These are phyloP conservation scores for Dolichopus griseipennis DNA, from an alignment of 2,888 invertebrate species.

Conservation along the genomic window DNA sequence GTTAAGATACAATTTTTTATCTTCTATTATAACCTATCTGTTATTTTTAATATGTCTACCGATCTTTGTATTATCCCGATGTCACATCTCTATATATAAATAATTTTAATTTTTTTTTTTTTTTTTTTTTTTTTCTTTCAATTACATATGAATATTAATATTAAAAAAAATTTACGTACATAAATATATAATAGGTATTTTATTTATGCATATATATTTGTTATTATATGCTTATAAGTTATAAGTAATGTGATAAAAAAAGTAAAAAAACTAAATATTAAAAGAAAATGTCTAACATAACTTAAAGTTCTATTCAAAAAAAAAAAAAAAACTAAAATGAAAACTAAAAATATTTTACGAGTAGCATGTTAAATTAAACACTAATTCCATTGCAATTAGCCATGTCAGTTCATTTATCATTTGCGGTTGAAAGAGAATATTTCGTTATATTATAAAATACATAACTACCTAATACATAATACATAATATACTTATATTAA, in stretches of 20 bases:
- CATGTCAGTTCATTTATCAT: constrained; percentile 32
- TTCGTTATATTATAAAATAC: not conserved
- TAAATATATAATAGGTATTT: not conserved
- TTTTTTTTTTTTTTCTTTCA: too few species aligned
- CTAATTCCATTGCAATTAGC: constrained; percentile 32
- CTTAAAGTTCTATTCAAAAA: not conserved
- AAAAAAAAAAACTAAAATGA: too few species aligned
- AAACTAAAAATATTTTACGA: constrained; percentile 12
- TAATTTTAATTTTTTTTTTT: too few species aligned
- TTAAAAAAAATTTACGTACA: not conserved
- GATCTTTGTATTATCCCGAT: not conserved
- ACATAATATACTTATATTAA: too few species aligned
- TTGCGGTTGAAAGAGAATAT: constrained; percentile 16
- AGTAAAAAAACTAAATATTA: not conserved
- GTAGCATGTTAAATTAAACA: constrained; percentile 29
- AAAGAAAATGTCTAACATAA: not conserved
- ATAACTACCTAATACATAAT: too few species aligned
- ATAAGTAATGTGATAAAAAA: not conserved
- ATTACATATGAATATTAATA: too few species aligned
- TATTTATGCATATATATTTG: not conserved
- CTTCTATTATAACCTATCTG: too few species aligned
- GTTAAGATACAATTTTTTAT: too few species aligned
- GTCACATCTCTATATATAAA: not conserved
- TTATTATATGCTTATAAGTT: not conserved
- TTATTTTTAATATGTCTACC: too few species aligned